phyloP scores from a whole-genome alignment of 1,140 invertebrate genomes.

The Drosophila gunungcola region DNA sequence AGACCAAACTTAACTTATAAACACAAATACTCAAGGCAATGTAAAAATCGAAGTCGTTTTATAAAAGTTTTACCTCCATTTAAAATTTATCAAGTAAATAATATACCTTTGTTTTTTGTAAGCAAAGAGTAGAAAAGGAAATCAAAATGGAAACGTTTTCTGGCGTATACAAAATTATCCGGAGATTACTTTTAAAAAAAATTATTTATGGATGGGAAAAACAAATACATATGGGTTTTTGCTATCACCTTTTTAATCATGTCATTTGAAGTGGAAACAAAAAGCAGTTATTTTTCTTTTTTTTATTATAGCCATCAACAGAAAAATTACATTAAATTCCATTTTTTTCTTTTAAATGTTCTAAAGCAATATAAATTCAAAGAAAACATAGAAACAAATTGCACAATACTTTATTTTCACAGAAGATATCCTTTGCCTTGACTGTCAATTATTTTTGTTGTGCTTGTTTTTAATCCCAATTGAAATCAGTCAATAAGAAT shows the following conservation, averaged over 20 bases:
- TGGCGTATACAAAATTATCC: conserved; percentile 9
- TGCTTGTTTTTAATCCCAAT: not conserved
- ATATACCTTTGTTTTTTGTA: not conserved
- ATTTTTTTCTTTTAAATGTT: not conserved
- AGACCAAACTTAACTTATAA: no score
- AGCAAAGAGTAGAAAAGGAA: not conserved
- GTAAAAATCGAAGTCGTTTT: no score
- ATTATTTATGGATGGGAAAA: not conserved
- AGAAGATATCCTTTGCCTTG: not conserved
- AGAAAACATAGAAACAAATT: not conserved
- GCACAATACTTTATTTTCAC: not conserved
- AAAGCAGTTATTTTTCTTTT: conserved; percentile 1
- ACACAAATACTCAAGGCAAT: no score
- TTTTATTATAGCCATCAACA: not conserved
- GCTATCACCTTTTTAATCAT: conserved; percentile 18
- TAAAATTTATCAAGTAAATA: no score
- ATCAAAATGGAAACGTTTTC: conserved; percentile 21
- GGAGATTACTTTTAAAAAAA: not conserved
- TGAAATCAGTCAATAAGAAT: not conserved
- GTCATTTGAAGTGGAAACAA: not conserved
- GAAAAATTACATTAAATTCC: not conserved
- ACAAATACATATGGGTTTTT: conserved; percentile 4
- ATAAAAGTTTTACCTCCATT: no score
- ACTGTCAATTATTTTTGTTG: not conserved
- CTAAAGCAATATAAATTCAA: not conserved